Base-by-base conservation (phyloP, 2,888 invertebrate genomes). In the Penaeus monodon region DNA sequence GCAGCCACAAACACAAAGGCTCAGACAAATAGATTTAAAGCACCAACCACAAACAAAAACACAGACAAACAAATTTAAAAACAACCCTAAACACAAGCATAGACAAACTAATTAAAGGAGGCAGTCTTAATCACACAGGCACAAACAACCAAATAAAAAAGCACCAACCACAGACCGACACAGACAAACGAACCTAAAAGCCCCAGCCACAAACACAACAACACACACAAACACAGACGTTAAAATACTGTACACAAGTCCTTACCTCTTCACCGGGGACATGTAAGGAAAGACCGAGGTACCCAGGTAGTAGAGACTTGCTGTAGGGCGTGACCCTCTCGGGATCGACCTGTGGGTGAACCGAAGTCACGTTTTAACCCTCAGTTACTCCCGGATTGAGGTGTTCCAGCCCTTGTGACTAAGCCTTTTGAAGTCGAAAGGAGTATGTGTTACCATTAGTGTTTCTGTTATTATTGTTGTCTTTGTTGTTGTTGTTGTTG, bases 191-290 rank as follows among this genome's bases (percentile, higher is more conserved):
- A 49, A 49, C 49, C 7, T 2, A 49, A 49, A 49, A 10, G 2
- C 14, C 49, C 49, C 7, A 49, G 1, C 49, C 10, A 49, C 10
- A 49, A 14, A 49, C 14, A 74, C 74, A 74, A 38, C 38, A 20
- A 73, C 73, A 74, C 44, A 76, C 76, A 76, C 76, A 38, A 33
- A 74, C 76, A 38, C 76, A 27, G 33, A 29, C 12, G 73, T 22
- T 20, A 38, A 14, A 22, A 22, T 73, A 73, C 24, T 73, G 12
- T 8, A 14, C 73, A 73, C 6, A 12, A 14, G 17, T 14, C 57
- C 76, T 76, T 49, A 76, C 76, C 76, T 76, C 24, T 76, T 76
- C 76, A 38, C 76, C 76, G 7, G 76, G 76, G 76, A 76, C 76
- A n/a, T 76, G 76, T 33, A 76, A 44, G 20, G 76, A 76, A 12